Conservation (phyloP, 2,888 invertebrate species). For the Lamellibrachia columna region DNA sequence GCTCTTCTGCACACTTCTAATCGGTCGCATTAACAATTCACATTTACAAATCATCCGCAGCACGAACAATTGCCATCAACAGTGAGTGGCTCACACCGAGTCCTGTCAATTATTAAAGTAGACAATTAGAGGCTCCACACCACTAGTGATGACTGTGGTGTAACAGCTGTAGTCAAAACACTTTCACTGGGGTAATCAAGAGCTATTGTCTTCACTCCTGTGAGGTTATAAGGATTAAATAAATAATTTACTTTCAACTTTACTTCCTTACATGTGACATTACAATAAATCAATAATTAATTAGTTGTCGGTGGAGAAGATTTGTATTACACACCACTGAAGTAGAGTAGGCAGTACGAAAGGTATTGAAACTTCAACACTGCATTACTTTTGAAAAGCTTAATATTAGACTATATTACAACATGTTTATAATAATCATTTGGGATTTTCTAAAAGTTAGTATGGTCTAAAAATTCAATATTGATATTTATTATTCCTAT, state of each 20-base stretch:
- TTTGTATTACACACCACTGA: not conserved
- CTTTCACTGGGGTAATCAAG: not conserved
- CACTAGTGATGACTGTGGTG: not conserved
- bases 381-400: not conserved
- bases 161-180: not conserved
- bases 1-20: not conserved
- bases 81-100: not conserved
- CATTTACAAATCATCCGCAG: not conserved
- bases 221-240: not conserved
- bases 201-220: not conserved
- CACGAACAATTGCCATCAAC: not conserved
- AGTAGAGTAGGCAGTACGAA: not conserved
- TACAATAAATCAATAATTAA: not conserved
- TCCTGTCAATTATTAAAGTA: not conserved
- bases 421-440: not conserved
- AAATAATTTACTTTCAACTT: not conserved
- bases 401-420: not conserved
- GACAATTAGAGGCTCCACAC: not conserved
- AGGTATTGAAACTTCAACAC: not conserved
- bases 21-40: not conserved
- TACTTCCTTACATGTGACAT: not conserved
- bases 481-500: not conserved
- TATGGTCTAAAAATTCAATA: not conserved
- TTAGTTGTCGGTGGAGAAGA: not conserved
- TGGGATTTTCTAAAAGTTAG: not conserved